A percentile compares a stretch with the other conserved stretches of the same genome.
Evolutionary conservation across 2,113 vertebrate species (phyloP).

Genomic region (Thomomys bottae): DNA sequence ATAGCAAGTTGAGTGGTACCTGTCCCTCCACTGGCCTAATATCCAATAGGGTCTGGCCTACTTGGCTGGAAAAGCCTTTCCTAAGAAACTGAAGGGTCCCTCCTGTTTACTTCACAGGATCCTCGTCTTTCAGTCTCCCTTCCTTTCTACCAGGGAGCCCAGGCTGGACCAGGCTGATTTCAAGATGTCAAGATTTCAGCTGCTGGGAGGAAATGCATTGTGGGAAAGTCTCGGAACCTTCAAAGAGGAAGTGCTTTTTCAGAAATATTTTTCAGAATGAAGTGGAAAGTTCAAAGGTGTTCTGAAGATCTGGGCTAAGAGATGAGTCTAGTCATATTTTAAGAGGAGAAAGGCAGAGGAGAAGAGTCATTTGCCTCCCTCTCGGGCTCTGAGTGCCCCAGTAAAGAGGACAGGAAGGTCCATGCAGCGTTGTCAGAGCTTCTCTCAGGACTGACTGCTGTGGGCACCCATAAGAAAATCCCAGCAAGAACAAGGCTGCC

Average conservation of each 20-base stretch:
- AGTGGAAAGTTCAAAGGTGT: not conserved
- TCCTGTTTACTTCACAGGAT: not conserved
- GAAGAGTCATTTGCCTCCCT: slow-evolving; percentile 6
- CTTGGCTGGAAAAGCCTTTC: not conserved
- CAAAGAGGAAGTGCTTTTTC: slow-evolving; percentile 41
- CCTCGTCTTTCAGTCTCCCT: not conserved
- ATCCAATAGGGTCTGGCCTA: not conserved
- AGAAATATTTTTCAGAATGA: not conserved
- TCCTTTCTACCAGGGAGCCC: not conserved
- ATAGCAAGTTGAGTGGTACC: not conserved
- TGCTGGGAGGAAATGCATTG: not conserved
- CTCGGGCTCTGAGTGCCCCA: slow-evolving; percentile 8
- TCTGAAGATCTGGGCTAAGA: slow-evolving; percentile 44
- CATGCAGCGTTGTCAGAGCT: no score
- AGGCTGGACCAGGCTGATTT: not conserved
- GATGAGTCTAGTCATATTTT: not conserved
- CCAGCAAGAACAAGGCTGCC: no score
- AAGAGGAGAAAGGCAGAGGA: slow-evolving; percentile 31
- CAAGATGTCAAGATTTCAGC: slow-evolving; percentile 8
- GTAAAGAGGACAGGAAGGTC: slow-evolving; percentile 25
- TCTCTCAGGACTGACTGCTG: not conserved
- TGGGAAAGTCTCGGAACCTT: slow-evolving; percentile 29
- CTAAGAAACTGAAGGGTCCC: not conserved
- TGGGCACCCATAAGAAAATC: not conserved
- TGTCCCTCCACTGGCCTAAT: not conserved